Percentiles rank a stretch among this genome's conserved stretches.
Conservation (phyloP, 2,888 invertebrate species). For the Dicycla oo region DNA sequence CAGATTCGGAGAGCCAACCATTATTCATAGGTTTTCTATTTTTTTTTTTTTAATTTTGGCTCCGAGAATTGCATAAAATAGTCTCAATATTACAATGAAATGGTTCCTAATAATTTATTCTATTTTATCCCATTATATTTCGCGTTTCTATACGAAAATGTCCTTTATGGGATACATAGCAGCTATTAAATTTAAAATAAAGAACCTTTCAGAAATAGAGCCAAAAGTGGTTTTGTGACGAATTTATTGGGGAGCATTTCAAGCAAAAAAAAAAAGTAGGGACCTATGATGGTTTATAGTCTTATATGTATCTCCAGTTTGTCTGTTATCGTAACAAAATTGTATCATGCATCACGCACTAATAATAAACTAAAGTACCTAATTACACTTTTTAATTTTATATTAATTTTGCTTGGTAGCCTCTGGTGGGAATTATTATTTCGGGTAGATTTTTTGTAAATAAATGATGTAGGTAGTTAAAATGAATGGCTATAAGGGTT, state of each 20-base stretch:
- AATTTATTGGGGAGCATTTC: constrained; percentile 18
- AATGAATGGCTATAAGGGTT: constrained; percentile 65
- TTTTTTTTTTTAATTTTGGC: background rate
- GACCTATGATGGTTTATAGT: too few species aligned
- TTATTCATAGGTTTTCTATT: background rate
- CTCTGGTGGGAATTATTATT: constrained; percentile 28
- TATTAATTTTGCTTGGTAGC: constrained; percentile 21
- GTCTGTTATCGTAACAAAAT: constrained; percentile 42
- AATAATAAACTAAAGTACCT: background rate
- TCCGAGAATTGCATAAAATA: background rate
- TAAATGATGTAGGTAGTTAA: constrained; percentile 33
- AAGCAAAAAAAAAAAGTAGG: background rate
- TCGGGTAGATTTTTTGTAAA: constrained; percentile 40
- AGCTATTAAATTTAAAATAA: constrained; percentile 23
- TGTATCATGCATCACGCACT: constrained; percentile 29
- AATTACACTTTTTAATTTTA: constrained; percentile 23
- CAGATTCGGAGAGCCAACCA: background rate
- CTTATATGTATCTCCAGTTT: constrained; percentile 15
- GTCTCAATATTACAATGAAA: background rate
- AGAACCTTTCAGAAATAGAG: background rate
- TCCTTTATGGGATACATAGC: background rate
- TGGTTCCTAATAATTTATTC: constrained; percentile 10
- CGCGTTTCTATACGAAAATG: background rate
- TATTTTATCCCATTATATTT: constrained; percentile 6
- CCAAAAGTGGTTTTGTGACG: background rate